These are phyloP conservation scores for Phyllostomus hastatus DNA, from an alignment of 2,113 vertebrate species.

Conservation along the genomic window DNA sequence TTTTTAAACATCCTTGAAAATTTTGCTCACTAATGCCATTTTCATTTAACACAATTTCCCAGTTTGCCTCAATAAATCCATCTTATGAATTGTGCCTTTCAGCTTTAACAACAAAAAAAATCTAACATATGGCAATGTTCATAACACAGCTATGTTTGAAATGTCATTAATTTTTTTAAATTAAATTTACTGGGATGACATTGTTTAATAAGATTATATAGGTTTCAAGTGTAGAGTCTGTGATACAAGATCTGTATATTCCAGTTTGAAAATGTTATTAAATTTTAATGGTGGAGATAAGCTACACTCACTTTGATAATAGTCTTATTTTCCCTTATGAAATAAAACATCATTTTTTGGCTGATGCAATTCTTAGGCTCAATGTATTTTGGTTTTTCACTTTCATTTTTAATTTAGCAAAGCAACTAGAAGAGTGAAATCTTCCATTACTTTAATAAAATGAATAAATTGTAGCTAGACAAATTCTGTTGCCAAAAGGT, in stretches of 20 bases:
- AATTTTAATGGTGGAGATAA: neutral
- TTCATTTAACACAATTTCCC: neutral
- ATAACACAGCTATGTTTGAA: neutral
- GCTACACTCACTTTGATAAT: neutral
- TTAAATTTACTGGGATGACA: neutral
- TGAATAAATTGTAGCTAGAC: neutral
- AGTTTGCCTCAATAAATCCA: neutral
- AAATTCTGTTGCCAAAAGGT: conserved; percentile 15
- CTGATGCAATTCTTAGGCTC: neutral
- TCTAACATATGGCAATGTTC: neutral
- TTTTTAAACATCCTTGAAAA: neutral
- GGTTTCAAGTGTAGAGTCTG: neutral
- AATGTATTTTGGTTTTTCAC: neutral
- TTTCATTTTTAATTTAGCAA: conserved; percentile 27
- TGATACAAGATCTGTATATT: neutral
- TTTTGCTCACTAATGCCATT: neutral
- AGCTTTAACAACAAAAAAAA: neutral
- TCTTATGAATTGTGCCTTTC: neutral
- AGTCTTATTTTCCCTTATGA: conserved; percentile 18
- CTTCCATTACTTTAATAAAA: conserved; percentile 9
- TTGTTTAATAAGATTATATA: neutral
- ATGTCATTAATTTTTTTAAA: neutral
- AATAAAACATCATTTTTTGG: conserved; percentile 11
- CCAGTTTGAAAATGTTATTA: neutral
- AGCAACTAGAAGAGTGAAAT: neutral